phyloP scores from a whole-genome alignment of 2,113 vertebrate genomes.

The Tragelaphus imberbis region DNA sequence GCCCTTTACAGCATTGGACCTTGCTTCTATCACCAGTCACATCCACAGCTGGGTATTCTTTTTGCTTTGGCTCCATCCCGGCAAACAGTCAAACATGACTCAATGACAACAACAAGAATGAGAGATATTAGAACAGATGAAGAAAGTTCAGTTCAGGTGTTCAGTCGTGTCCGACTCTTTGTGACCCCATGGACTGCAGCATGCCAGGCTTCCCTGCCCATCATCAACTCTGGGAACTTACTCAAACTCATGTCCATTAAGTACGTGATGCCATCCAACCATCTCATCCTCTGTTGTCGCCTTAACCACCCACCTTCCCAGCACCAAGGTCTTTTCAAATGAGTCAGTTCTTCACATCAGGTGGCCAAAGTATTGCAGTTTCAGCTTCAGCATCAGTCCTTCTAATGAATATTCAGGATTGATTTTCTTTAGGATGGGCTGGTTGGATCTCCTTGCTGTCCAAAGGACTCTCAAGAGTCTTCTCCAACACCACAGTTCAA shows the following conservation, averaged over 20 bases:
- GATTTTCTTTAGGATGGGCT: background rate
- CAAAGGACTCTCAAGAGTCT: background rate
- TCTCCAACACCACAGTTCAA: background rate
- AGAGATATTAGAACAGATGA: background rate
- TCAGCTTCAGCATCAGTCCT: background rate
- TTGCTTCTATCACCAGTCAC: too few species aligned
- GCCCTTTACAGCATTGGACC: too few species aligned
- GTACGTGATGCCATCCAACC: background rate
- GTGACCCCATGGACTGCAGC: background rate
- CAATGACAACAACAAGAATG: background rate
- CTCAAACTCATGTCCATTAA: background rate
- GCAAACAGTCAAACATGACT: background rate
- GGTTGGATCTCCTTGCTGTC: background rate
- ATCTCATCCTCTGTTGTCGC: background rate
- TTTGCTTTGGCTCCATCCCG: too few species aligned
- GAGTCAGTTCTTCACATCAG: background rate
- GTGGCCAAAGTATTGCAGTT: background rate
- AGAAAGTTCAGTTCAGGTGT: background rate
- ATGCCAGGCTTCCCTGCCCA: background rate
- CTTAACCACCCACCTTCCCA: fast-evolving
- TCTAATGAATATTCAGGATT: background rate
- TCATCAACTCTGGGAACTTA: background rate
- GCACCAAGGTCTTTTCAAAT: background rate
- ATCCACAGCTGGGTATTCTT: too few species aligned
- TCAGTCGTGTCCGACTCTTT: background rate